Percentiles rank a stretch among this genome's conserved stretches.
phyloP scores from a whole-genome alignment of 2,797 vertebrate genomes.

The Manis pentadactyla region DNA sequence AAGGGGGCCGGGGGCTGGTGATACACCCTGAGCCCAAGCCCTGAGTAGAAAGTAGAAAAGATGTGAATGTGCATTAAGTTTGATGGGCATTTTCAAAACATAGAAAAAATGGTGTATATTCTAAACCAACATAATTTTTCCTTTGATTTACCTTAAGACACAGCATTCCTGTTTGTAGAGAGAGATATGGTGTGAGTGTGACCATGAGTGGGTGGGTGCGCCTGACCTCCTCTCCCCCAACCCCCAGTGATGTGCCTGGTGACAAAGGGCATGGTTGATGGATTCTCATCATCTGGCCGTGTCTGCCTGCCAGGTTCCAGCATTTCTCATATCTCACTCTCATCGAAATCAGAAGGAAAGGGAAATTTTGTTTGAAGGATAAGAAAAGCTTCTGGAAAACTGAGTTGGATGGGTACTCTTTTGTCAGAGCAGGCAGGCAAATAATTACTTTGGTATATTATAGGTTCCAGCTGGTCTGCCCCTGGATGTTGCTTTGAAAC shows the following conservation, averaged over 20 bases:
- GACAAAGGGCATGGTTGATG: background rate
- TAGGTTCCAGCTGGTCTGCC: rapidly evolving
- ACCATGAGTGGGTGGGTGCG: rapidly evolving
- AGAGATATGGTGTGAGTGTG: rapidly evolving
- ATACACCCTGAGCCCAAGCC: background rate
- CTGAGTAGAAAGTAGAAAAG: background rate
- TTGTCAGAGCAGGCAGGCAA: background rate
- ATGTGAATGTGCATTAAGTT: no score
- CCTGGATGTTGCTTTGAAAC: background rate
- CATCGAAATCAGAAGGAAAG: background rate
- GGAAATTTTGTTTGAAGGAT: no score
- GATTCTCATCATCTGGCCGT: rapidly evolving
- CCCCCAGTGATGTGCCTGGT: rapidly evolving
- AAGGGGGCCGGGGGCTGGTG: background rate
- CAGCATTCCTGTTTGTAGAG: background rate
- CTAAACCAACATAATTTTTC: background rate
- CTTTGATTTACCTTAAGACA: background rate
- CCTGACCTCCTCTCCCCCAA: background rate
- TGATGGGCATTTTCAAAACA: background rate
- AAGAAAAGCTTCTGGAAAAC: background rate
- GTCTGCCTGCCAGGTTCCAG: background rate
- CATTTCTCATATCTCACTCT: background rate
- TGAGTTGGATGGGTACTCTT: background rate
- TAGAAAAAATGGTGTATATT: background rate
- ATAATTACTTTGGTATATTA: no score